Evolutionary conservation across 2,888 invertebrate species (phyloP).

Genomic region (Pheosia tremula): DNA sequence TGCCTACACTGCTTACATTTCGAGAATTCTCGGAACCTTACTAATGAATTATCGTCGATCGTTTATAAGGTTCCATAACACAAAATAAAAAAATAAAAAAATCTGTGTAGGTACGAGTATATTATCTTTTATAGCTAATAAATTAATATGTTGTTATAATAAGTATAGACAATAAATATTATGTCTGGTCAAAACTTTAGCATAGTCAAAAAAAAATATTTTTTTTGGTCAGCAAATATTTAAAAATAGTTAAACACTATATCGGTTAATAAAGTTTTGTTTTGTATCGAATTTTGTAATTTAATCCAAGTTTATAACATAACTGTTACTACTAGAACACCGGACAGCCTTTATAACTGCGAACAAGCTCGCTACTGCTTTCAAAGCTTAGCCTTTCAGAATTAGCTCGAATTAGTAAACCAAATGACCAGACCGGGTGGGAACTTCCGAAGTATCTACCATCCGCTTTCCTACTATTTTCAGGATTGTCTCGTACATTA

Average conservation of each 20-base stretch:
- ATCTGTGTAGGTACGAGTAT: too few relatives aligned
- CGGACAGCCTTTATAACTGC: constrained; percentile 6
- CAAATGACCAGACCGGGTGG: constrained; percentile 57
- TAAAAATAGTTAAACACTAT: constrained; percentile 9
- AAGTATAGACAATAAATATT: too few relatives aligned
- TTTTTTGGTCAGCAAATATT: too few relatives aligned
- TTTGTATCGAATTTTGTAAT: constrained; percentile 37
- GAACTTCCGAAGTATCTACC: constrained; percentile 46
- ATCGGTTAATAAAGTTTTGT: constrained; percentile 21
- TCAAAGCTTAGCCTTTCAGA: constrained; percentile 45
- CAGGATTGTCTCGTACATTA: constrained; percentile 41
- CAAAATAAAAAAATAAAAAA: too few relatives aligned
- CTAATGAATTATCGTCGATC: too few relatives aligned
- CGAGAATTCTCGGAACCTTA: too few relatives aligned
- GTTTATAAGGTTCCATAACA: too few relatives aligned
- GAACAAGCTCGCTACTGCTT: constrained; percentile 18
- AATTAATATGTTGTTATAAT: too few relatives aligned
- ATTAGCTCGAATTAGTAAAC: constrained; percentile 63
- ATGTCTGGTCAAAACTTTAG: too few relatives aligned
- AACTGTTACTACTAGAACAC: constrained; percentile 24
- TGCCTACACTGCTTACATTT: too few relatives aligned
- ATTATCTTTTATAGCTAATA: too few relatives aligned
- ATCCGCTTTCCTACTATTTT: constrained; percentile 63
- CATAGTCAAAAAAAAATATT: too few relatives aligned
- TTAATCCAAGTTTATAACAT: constrained; percentile 37